These are phyloP conservation scores for Drosophila leontia DNA, from an alignment of 1,140 invertebrate species.

Conservation along the genomic window DNA sequence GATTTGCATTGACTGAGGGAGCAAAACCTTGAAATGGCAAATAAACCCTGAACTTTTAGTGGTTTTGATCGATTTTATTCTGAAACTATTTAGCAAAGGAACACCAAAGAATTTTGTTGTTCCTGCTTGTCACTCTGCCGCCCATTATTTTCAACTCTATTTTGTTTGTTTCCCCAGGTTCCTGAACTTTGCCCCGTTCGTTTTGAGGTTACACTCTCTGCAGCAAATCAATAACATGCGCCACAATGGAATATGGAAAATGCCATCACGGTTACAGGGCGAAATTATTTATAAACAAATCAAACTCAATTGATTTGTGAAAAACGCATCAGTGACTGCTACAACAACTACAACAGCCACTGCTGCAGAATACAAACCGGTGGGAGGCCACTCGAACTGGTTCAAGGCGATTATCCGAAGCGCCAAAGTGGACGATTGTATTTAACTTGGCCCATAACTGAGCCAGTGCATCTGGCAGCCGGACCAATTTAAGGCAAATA, in stretches of 20 bases:
- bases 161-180: slow-evolving; percentile 5
- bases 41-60: not conserved
- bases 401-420: slow-evolving; percentile 45
- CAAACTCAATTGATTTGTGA: slow-evolving; percentile 64
- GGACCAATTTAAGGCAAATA: slow-evolving; percentile 35
- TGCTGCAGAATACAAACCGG: slow-evolving; percentile 33
- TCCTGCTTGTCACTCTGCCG: not conserved
- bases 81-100: not conserved
- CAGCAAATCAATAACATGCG: slow-evolving; percentile 47
- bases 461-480: slow-evolving; percentile 38
- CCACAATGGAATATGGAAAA: slow-evolving; percentile 17
- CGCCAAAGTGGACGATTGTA: not conserved
- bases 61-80: slow-evolving; percentile 7
- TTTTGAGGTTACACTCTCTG: slow-evolving; percentile 29
- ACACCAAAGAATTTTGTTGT: slow-evolving; percentile 7
- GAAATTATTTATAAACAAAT: slow-evolving; percentile 65
- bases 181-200: slow-evolving; percentile 35
- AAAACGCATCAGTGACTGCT: slow-evolving; percentile 34
- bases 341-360: not conserved
- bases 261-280: slow-evolving; percentile 23
- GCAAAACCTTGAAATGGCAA: not conserved
- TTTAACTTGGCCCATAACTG: slow-evolving; percentile 54
- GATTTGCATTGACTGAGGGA: not conserved
- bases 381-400: slow-evolving; percentile 51
- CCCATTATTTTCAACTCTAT: slow-evolving; percentile 32